phyloP scores from a whole-genome alignment of 2,113 vertebrate genomes.

The Rhipidura dahli region DNA sequence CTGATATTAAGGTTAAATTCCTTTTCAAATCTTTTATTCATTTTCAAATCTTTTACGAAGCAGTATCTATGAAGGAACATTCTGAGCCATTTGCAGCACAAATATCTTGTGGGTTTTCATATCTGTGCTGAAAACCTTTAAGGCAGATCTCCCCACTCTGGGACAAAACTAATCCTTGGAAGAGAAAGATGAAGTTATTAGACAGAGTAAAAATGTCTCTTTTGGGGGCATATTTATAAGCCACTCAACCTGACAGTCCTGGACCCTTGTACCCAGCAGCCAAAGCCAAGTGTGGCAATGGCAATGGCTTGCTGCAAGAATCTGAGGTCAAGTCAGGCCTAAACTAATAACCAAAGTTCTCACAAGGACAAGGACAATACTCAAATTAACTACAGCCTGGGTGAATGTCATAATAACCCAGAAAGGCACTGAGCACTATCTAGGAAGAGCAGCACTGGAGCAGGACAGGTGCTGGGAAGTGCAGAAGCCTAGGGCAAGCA shows the following conservation, averaged over 20 bases:
- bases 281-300: neutral
- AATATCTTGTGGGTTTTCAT: neutral
- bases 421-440: neutral
- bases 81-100: neutral
- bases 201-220: neutral
- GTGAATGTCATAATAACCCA: neutral
- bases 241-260: neutral
- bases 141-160: neutral
- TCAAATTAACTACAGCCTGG: neutral
- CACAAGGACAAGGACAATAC: neutral
- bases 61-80: neutral
- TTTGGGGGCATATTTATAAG: neutral
- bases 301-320: neutral
- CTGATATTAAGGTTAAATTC: too few species aligned
- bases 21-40: neutral
- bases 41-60: neutral
- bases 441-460: neutral
- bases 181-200: neutral
- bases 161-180: neutral
- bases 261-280: neutral
- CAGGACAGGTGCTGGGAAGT: neutral
- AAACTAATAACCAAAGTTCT: neutral
- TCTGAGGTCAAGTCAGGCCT: neutral
- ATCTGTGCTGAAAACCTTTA: neutral
- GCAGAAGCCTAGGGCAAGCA: neutral